Conservation (phyloP, 2,888 invertebrate species). For the Acholoe squamosa region DNA sequence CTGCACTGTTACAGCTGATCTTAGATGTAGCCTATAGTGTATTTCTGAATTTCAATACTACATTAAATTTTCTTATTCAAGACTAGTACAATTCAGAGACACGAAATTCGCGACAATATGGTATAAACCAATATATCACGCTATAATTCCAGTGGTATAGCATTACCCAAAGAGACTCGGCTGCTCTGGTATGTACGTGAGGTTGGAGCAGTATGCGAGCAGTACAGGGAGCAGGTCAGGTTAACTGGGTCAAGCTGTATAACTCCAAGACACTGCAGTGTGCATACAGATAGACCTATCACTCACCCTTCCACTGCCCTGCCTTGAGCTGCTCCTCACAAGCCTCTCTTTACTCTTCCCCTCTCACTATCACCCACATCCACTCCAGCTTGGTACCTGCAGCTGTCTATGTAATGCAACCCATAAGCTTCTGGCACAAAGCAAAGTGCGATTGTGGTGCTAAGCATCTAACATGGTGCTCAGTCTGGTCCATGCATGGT, state of each 20-base stretch:
- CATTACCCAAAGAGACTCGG: no score
- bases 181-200: no score
- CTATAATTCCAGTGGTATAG: no score
- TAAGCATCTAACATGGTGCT: not conserved
- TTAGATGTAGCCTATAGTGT: no score
- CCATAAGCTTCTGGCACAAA: not conserved
- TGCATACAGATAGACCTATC: slow-evolving; percentile 17
- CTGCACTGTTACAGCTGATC: no score
- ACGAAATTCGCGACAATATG: no score
- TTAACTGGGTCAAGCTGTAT: slow-evolving; percentile 12
- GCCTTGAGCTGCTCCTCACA: not conserved
- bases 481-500: not conserved
- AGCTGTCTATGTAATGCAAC: not conserved
- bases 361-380: not conserved
- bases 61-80: no score
- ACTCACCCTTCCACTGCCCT: not conserved
- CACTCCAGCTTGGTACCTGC: not conserved
- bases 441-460: no score
- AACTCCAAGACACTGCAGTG: not conserved
- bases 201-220: not conserved
- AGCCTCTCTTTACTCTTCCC: not conserved
- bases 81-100: no score
- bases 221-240: not conserved
- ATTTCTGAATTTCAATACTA: no score
- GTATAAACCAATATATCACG: no score